Evolutionary conservation across 1,140 invertebrate genomes (phyloP), one percentile per base, ranked within the genome.

Genomic region (Tetraneura akinire): DNA sequence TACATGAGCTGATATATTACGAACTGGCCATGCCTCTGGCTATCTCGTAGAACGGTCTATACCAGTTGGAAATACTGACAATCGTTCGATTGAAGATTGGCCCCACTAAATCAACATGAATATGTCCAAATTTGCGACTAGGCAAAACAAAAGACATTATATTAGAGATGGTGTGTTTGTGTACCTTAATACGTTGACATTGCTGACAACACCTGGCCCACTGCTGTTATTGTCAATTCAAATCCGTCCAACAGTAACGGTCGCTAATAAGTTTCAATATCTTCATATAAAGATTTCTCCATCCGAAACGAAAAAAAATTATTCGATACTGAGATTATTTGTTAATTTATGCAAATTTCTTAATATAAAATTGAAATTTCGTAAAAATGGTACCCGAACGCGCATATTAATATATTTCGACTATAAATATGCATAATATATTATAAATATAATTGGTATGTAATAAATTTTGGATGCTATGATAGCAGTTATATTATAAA

Each of bases 91-190:
- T 78, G 60, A 10, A 83, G 83, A 86, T 70, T 16, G 83, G 84
- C 13, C 84, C 85, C 13, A 88, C 83, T 0, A 90, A 83, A 82
- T 90, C 88, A 0, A 89, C 81, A 82, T 89, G 86, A 45, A 71
- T 42, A n/a, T 71, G 68, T 10, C 47, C 21, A 45, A 71, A 71
- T 4, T 42, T 8, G 60, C 74, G 70, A 45, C 11, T 10, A 6
- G 37, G 37, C 16, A 10, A 18, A 47, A 13, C 37, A 47, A 45
- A 73, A 21, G 37, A 6, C 18, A 23, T 51, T 23, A 78, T 13
- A 14, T 6, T 37, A 5, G 42, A 23, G 13, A 18, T 13, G 14
- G 49, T 53, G 42, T 74, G 71, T 14, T 37, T 26, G 13, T 8
- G 14, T 6, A 74, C 21, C 51, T 74, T 74, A 23, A 10, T 14